These are phyloP conservation scores for Parnassius orleans DNA, from an alignment of 2,888 invertebrate genomes.

Conservation along the genomic window DNA sequence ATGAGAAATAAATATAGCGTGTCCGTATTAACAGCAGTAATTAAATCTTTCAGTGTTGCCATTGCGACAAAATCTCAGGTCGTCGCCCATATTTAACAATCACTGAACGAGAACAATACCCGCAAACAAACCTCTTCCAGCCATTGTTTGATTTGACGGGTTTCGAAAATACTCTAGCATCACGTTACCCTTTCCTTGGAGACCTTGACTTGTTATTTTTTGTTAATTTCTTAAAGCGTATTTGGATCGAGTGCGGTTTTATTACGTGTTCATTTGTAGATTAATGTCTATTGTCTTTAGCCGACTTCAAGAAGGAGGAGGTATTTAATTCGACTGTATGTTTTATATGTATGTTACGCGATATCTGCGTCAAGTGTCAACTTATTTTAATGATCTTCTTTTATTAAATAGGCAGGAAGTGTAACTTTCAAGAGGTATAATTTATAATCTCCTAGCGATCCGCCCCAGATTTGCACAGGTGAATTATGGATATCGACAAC, in stretches of 20 bases:
- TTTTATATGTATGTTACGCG: too few species aligned
- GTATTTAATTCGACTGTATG: too few species aligned
- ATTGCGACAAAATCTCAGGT: constrained; percentile 1
- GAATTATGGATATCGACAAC: too few species aligned
- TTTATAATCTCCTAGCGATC: too few species aligned
- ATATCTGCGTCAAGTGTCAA: too few species aligned
- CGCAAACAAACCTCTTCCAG: background rate
- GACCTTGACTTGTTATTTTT: constrained; percentile 20
- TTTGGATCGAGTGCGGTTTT: constrained; percentile 16
- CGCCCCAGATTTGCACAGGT: too few species aligned
- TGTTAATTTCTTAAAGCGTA: constrained; percentile 13
- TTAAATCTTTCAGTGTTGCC: background rate
- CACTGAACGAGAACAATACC: background rate
- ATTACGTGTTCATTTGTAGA: constrained; percentile 4
- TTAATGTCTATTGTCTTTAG: too few species aligned
- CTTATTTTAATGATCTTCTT: too few species aligned
- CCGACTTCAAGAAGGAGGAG: too few species aligned
- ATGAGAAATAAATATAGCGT: too few species aligned
- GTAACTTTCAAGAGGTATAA: too few species aligned
- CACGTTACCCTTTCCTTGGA: constrained; percentile 7
- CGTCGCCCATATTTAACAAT: background rate
- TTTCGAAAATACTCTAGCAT: constrained; percentile 11
- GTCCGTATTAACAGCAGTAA: background rate
- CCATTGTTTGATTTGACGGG: constrained; percentile 6
- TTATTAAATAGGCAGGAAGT: too few species aligned